Evolutionary conservation across 1,140 invertebrate genomes (phyloP).

Genomic region (Semibalanus balanoides): DNA sequence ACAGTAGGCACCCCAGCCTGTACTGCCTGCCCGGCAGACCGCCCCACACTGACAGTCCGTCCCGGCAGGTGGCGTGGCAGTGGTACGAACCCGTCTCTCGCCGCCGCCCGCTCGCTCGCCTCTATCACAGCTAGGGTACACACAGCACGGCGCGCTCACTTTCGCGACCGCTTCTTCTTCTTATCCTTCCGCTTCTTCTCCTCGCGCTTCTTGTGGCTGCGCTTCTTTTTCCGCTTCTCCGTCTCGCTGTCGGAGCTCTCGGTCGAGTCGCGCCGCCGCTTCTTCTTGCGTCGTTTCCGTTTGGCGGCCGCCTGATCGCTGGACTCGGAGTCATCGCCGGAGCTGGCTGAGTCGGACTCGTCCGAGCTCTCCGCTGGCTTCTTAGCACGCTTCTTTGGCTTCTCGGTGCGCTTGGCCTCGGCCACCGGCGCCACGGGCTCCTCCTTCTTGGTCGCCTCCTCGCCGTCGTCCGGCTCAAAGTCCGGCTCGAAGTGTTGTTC

Average conservation of each 20-base stretch:
- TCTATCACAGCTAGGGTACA: not conserved
- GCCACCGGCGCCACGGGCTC: no score
- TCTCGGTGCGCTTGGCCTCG: not conserved
- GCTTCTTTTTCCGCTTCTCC: not conserved
- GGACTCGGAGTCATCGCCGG: not conserved
- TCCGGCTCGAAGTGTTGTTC: not conserved
- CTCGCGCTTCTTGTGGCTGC: not conserved
- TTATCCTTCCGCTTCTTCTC: not conserved
- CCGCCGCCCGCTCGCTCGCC: not conserved
- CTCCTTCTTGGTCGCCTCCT: not conserved
- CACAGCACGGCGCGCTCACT: not conserved
- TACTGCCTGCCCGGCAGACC: no score
- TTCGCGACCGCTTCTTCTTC: not conserved
- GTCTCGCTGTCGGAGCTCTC: not conserved
- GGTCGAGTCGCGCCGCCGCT: not conserved
- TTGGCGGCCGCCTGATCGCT: not conserved
- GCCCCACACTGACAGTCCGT: no score
- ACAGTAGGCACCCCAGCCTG: no score
- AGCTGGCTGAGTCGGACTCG: not conserved
- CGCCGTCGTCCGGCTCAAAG: not conserved
- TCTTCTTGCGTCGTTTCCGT: not conserved
- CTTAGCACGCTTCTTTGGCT: not conserved
- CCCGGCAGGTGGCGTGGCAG: no score
- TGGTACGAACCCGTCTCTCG: no score
- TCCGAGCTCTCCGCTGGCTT: not conserved